Base-by-base conservation (phyloP, 2,113 vertebrate species). In the Sigmodon hispidus region DNA sequence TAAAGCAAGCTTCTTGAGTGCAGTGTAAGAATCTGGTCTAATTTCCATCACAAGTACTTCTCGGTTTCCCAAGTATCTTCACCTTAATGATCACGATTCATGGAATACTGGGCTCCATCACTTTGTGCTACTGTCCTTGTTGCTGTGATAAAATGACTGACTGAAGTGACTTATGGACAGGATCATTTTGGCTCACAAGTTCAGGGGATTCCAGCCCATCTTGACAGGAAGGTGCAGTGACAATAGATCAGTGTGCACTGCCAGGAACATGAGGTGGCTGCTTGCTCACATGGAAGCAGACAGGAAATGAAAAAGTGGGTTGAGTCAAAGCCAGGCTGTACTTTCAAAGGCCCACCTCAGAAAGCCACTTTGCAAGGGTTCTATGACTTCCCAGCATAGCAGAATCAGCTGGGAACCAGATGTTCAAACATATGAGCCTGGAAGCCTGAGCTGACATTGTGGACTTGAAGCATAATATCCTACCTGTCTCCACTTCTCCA, bases 31-130 rank as follows among this genome's bases (percentile, higher is more conserved):
- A 67, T 34, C n/a, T 65, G 50, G 5, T 61, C 45, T 63, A n/a
- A 7, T 4, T 26, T 12, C 2, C 16, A 7, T 7, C 15, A 0
- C 22, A 2, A 69, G 24, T 1, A 0, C 16, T 4, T 80, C n/a
- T 80, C 3, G n/a, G 10, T 84, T 77, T 76, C 50, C 22, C 52
- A 31, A 15, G 21, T 50, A 34, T 29, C n/a, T 34, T 69, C 7
- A 29, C 36, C 34, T 19, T 29, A 12, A 57, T 45, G 21, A 40
- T 36, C 5, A 19, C 83, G 45, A 1, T 16, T 36, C 57, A 10
- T 0, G 52, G n/a, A 43, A 1, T 9, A 19, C 12, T 34, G 12
- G 12, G 5, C 57, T 55, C 77, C 22, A 1, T 1, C 50, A 45
- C 3, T 11, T 45, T 29, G 6, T 87, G 48, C 7, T 24, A 61